A percentile compares a stretch with the other conserved stretches of the same genome.
These are phyloP conservation scores for Chrysomela aeneicollis DNA, from an alignment of 2,888 invertebrate genomes.

Conservation along the genomic window DNA sequence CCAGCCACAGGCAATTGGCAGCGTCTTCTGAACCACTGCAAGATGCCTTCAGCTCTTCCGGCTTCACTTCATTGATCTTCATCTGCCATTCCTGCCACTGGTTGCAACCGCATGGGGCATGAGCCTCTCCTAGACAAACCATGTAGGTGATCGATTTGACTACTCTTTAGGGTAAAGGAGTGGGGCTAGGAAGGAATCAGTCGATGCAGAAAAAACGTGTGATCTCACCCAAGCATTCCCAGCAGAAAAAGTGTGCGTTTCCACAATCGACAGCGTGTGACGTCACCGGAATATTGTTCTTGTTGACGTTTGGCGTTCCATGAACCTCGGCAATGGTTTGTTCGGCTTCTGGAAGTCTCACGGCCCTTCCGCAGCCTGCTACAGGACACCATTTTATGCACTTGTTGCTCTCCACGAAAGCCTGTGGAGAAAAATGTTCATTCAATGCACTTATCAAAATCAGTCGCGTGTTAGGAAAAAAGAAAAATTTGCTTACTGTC, in stretches of 20 bases:
- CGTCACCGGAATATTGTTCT: constrained; percentile 57
- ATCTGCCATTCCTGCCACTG: constrained; percentile 68
- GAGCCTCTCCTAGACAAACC: constrained; percentile 64
- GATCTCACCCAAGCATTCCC: constrained; percentile 64
- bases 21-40: constrained; percentile 68
- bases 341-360: constrained; percentile 68
- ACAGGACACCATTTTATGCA: constrained; percentile 76
- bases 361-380: constrained; percentile 73
- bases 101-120: constrained; percentile 72
- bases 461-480: too few relatives aligned
- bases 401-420: constrained; percentile 75
- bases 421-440: constrained; percentile 63
- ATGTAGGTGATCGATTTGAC: too few relatives aligned
- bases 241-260: constrained; percentile 75
- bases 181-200: too few relatives aligned
- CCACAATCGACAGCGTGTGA: constrained; percentile 75
- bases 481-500: too few relatives aligned
- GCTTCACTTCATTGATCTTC: constrained; percentile 71
- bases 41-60: constrained; percentile 66
- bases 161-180: too few relatives aligned
- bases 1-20: constrained; percentile 73
- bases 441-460: too few relatives aligned
- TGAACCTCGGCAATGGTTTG: constrained; percentile 48
- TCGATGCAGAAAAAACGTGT: neutral
- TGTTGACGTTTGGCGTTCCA: constrained; percentile 44